Conservation (phyloP, 2,113 vertebrate species). For the Struthio camelus region DNA sequence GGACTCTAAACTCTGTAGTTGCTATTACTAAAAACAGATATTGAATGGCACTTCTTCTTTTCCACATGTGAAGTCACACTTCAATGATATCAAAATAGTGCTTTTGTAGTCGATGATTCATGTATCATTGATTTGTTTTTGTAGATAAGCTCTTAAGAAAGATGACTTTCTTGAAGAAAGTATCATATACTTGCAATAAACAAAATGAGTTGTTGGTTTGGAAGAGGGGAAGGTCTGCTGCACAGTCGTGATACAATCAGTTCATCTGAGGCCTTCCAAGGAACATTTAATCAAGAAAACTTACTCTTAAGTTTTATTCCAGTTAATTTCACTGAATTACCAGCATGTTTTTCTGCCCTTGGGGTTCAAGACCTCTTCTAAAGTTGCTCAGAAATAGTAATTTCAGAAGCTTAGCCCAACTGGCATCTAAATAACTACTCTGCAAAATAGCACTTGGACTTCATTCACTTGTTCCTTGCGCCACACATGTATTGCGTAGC, state of each 20-base stretch:
- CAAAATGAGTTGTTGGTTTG: fast-evolving
- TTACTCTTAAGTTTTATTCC: not conserved
- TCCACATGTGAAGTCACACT: constrained; percentile 11
- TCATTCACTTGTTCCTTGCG: not conserved
- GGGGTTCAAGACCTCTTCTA: not conserved
- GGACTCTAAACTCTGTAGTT: constrained; percentile 35
- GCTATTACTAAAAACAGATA: not conserved
- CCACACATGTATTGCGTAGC: fast-evolving
- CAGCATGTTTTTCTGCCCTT: not conserved
- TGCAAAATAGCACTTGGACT: not conserved
- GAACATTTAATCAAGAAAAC: not conserved
- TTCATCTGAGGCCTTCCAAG: not conserved
- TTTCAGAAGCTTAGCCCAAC: not conserved
- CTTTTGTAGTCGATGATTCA: not conserved
- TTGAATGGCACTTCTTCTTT: not conserved
- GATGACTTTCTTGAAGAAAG: not conserved
- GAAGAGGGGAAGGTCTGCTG: not conserved
- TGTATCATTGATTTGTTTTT: not conserved
- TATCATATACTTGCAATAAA: not conserved
- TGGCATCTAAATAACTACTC: not conserved
- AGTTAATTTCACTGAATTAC: not conserved
- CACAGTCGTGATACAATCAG: fast-evolving
- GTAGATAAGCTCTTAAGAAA: not conserved
- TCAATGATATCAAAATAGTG: not conserved
- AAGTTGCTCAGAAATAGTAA: not conserved